Conservation (phyloP, 1,140 invertebrate genomes). For the Dendrolimus kikuchii region DNA sequence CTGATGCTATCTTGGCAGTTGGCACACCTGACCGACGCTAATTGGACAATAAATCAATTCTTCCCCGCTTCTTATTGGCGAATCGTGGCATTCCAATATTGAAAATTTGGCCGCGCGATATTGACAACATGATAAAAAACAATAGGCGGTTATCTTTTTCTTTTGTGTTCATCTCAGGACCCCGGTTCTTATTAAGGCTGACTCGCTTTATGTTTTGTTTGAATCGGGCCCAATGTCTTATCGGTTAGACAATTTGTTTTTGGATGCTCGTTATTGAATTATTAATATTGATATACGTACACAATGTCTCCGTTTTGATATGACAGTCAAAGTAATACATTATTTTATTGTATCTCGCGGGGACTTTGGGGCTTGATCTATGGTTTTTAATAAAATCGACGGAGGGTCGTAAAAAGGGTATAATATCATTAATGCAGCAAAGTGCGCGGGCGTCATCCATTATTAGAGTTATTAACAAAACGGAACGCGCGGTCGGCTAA, state of each 20-base stretch:
- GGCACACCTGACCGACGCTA: conserved; percentile 72
- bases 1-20: conserved; percentile 71
- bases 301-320: not conserved
- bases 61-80: conserved; percentile 70
- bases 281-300: conserved; percentile 51
- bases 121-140: conserved; percentile 72
- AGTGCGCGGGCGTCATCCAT: conserved; percentile 48
- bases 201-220: conserved; percentile 58
- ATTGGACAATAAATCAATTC: conserved; percentile 73
- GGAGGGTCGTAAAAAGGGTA: conserved; percentile 20
- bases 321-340: not conserved
- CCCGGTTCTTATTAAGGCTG: conserved; percentile 63
- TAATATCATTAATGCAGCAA: conserved; percentile 30
- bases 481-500: conserved; percentile 54
- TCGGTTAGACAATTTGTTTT: conserved; percentile 69
- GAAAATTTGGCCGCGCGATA: conserved; percentile 72
- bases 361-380: not conserved
- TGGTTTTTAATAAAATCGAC: conserved; percentile 16
- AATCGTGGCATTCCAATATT: conserved; percentile 71
- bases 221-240: conserved; percentile 46
- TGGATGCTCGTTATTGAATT: conserved; percentile 60
- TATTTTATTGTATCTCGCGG: conserved; percentile 4
- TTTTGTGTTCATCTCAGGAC: conserved; percentile 67
- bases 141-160: conserved; percentile 66
- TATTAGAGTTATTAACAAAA: conserved; percentile 67